Evolutionary conservation across 1,140 invertebrate genomes (phyloP), one percentile per base, ranked within the genome.

Genomic region (Temnothorax longispinosus): DNA sequence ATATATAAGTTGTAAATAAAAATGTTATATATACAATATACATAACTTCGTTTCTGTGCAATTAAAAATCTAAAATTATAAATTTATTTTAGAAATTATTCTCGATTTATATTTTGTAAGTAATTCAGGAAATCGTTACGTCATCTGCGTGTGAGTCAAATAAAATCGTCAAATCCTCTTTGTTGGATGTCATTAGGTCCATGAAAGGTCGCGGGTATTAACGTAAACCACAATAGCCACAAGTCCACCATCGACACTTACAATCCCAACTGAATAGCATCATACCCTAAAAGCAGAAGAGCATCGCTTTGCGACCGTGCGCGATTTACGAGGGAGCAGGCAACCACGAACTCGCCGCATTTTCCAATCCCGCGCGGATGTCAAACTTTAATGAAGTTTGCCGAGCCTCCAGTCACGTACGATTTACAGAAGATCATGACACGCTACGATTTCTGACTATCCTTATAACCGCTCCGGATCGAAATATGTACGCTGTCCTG

Each of bases 341-440:
- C n/a, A 13, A 75, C 54, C 54, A 74, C 54, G 54, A 62, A 60
- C 41, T 60, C 38, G 54, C 69, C 80, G 11, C 80, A 47, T 74
- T 84, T 84, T 84, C 69, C 69, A 74, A 74, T 75, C 41, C 41
- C 27, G 13, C 27, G 54, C 27, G 41, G 18, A 84, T 13, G 69
- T 84, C 80, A 84, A 84, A 82, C 38, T 82, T 82, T 82, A 82
- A 84, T 84, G 69, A 84, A 84, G 69, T 74, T 84, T 69, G 35
- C 27, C 21, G 54, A 74, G 41, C 38, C n/a, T 58, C 54, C 4
- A 74, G 54, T 75, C 54, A 84, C 41, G 32, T 74, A 60, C 54
- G 80, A 75, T 75, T 84, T 84, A 84, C 69, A 74, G 44, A 74
- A 74, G 69, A 62, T 74, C 54, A 72, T 72, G 41, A 47, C 50